These are phyloP conservation scores for Elephantulus edwardii DNA, from an alignment of 2,113 vertebrate genomes.

Conservation along the genomic window DNA sequence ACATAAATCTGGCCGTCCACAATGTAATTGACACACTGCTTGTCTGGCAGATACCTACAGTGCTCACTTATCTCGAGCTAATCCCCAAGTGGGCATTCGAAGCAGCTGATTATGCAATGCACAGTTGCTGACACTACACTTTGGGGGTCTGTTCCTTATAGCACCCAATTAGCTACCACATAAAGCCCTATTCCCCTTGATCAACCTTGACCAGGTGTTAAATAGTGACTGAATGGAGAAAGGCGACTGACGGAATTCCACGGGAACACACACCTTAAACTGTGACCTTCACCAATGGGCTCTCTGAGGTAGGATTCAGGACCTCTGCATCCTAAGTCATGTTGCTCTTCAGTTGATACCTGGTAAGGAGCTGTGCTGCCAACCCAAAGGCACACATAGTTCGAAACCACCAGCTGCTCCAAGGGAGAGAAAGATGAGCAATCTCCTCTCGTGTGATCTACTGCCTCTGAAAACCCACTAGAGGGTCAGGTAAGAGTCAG, in stretches of 20 bases:
- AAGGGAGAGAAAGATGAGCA: too few species aligned
- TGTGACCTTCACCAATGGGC: neutral
- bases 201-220: constrained; percentile 81
- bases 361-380: too few species aligned
- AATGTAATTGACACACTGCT: constrained; percentile 80
- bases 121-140: constrained; percentile 81
- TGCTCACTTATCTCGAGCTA: constrained; percentile 51
- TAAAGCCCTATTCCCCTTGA: constrained; percentile 75
- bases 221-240: constrained; percentile 74
- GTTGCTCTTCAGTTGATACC: neutral
- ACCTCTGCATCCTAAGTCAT: neutral
- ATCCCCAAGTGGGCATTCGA: constrained; percentile 75
- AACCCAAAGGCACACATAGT: too few species aligned
- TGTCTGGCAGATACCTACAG: constrained; percentile 73
- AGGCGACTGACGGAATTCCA: constrained; percentile 47
- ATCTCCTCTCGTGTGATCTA: too few species aligned
- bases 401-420: too few species aligned
- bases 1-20: constrained; percentile 83
- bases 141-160: constrained; percentile 77
- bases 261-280: neutral
- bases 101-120: constrained; percentile 80
- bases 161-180: constrained; percentile 83
- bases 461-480: too few species aligned
- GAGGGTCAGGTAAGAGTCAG: too few species aligned
- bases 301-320: neutral